Base-by-base conservation (phyloP, 2,113 vertebrate species). In the Chascanopsetta lugubris region DNA sequence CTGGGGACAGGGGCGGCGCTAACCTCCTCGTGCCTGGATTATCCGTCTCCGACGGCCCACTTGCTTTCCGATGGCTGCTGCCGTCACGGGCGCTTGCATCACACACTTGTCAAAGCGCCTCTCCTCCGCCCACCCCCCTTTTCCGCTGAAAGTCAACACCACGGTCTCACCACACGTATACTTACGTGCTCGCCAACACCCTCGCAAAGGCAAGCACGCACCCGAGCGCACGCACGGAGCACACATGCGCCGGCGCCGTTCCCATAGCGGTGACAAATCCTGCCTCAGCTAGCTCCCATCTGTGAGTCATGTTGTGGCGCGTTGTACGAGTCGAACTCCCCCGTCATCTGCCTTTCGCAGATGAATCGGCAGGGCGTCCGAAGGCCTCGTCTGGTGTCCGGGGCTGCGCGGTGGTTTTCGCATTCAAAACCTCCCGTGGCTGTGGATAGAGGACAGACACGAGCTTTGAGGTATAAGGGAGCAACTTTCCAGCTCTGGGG, bases 221-320 rank as follows among this genome's bases (percentile, higher is more conserved):
- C 68, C 38, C 62, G 7, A 43, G 68, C 57, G 5, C 53, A 48
- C 69, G 50, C 76, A 61, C 30, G 30, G 64, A 25, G 22, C 4
- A 50, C 73, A 73, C 77, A 58, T 55, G 64, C 43, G 70, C 68
- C 70, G 69, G 81, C 78, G 69, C 48, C 62, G 40, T 84, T 82
- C 77, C 78, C 80, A 78, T 89, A 80, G 80, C 84, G 80, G 86
- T 89, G 87, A 89, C 88, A 87, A 87, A 89, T 88, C 76, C 84
- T 85, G 85, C 82, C 83, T 80, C 85, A 87, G 80, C 87, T 69
- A 62, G 80, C 70, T 74, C 72, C 81, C 82, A 84, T 89, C 88
- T 90, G 85, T 88, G 88, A 90, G 84, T 87, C 83, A 86, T 48
- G 60, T 64, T 27, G 61, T 60, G 63, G 77, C 59, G 62, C 67